phyloP scores from a whole-genome alignment of 1,140 invertebrate species.

The Bombus impatiens region DNA sequence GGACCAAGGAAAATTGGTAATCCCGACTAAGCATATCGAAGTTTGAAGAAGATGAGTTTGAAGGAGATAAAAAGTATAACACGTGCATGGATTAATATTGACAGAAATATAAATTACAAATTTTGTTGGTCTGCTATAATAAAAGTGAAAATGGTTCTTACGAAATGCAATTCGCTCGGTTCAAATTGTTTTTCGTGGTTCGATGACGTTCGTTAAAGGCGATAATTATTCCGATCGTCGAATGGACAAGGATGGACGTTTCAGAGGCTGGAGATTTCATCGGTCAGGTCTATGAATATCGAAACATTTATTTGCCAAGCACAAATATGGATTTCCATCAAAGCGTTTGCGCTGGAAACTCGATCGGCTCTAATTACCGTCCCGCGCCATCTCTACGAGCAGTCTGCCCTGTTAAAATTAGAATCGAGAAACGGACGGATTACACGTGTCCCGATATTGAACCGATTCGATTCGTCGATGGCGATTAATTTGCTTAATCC shows the following conservation, averaged over 20 bases:
- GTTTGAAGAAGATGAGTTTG: too few relatives aligned
- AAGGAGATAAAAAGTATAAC: neutral
- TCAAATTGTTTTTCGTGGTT: neutral
- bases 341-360: constrained; percentile 40
- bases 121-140: too few relatives aligned
- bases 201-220: neutral
- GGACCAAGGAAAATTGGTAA: neutral
- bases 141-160: neutral
- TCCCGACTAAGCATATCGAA: neutral
- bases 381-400: neutral
- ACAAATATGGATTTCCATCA: constrained; percentile 50
- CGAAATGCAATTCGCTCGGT: neutral
- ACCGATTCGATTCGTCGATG: constrained; percentile 20
- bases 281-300: constrained; percentile 19
- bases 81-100: neutral
- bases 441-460: constrained; percentile 50
- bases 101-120: too few relatives aligned
- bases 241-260: neutral
- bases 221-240: constrained; percentile 5
- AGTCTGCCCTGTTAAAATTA: constrained; percentile 21
- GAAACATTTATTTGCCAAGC: constrained; percentile 53
- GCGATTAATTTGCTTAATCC: constrained; percentile 55
- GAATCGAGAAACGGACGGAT: constrained; percentile 27
- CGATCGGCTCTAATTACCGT: constrained; percentile 43
- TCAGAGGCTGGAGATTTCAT: neutral